Evolutionary conservation across 2,113 vertebrate genomes (phyloP).

Genomic region (Coryphaenoides rupestris): DNA sequence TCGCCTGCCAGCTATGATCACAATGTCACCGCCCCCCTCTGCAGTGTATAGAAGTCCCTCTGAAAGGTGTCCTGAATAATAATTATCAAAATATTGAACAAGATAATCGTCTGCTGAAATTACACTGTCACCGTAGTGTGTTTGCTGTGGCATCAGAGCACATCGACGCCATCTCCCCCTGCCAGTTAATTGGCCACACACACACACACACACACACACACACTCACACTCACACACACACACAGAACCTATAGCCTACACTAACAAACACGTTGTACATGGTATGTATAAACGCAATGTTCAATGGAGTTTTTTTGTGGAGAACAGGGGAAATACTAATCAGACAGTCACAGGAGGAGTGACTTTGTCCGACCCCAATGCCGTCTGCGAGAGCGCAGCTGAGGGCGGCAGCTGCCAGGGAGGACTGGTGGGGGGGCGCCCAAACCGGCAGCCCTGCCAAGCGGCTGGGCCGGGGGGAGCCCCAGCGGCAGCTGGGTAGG

Average conservation of each 20-base stretch:
- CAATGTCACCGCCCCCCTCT: slow-evolving; percentile 72
- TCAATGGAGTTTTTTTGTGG: slow-evolving; percentile 31
- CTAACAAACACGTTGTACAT: too few relatives aligned
- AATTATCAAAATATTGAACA: slow-evolving; percentile 77
- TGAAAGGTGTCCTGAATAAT: slow-evolving; percentile 72
- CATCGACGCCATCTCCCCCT: neutral
- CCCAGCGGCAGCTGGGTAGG: slow-evolving; percentile 78
- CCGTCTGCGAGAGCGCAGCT: slow-evolving; percentile 68
- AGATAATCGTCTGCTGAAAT: slow-evolving; percentile 64
- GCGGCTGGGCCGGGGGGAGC: slow-evolving; percentile 64
- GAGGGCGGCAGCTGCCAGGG: slow-evolving; percentile 71
- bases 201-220: neutral
- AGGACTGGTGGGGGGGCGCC: slow-evolving; percentile 71
- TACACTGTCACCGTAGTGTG: slow-evolving; percentile 50
- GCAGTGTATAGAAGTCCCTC: slow-evolving; percentile 53
- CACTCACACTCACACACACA: neutral
- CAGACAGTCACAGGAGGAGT: slow-evolving; percentile 73
- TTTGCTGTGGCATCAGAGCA: slow-evolving; percentile 15
- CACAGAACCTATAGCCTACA: too few relatives aligned
- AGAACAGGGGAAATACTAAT: neutral
- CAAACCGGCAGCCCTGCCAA: slow-evolving; percentile 68
- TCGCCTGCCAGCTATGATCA: slow-evolving; percentile 76
- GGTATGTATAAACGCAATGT: neutral
- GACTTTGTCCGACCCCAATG: slow-evolving; percentile 75
- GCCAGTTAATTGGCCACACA: neutral